Evolutionary conservation across 2,888 invertebrate species (phyloP), one percentile per base, ranked within the genome.

Genomic region (Achlya flavicornis): DNA sequence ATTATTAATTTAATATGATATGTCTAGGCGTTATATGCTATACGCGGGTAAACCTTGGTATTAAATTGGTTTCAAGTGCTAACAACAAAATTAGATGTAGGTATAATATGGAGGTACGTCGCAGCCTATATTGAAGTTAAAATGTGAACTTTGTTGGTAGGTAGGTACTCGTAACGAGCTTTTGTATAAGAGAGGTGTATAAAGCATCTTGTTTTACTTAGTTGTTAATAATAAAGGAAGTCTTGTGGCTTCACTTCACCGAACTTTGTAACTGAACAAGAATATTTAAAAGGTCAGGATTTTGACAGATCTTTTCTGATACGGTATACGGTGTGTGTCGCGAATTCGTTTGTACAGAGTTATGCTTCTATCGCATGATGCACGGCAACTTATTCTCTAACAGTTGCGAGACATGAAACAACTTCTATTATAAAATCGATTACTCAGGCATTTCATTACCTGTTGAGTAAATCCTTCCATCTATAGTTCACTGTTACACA

Each of bases 321-420:
- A 73, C 26, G 26, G 26, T 26, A 71, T 69, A 71, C 64, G 58
- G 69, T 66, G 72, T 73, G 74, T 78, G 71, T 74, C 75, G 75
- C 72, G 75, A 71, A 75, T 74, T 73, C 72, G 75, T 76, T 80
- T 71, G 75, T 76, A 74, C 73, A 77, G 76, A 78, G 75, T 78
- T 81, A 83, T 81, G 81, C 73, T 75, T 68, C 71, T 67, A 74
- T 81, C 75, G 80, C 83, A 82, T 81, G 81, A 76, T 75, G 73
- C 75, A 78, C 80, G 78, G 75, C 74, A 77, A 73, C 73, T 75
- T 75, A 76, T 75, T 77, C 77, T 69, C 75, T 78, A 76, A 83
- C 78, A 76, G 78, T 79, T 74, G 69, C 69, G 68, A 75, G 77
- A 77, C 79, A 81, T 79, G 78, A 75, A 81, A 80, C 76, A 81